Evolutionary conservation across 2,888 invertebrate genomes (phyloP).

Genomic region (Ophraella communa): DNA sequence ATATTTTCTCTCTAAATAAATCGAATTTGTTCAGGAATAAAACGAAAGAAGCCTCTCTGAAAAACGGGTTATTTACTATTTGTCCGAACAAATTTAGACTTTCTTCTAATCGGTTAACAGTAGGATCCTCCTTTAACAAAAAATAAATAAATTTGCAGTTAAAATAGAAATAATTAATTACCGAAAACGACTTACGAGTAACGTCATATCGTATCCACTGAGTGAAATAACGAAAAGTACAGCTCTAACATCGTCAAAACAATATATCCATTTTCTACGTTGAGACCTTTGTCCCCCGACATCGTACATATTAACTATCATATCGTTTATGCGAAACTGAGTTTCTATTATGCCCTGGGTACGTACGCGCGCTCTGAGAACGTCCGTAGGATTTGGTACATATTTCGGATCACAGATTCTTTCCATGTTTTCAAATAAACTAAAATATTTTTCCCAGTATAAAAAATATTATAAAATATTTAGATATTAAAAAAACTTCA

Average conservation of each 20-base stretch:
- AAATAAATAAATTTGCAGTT: too few species aligned
- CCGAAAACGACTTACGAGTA: constrained; percentile 57
- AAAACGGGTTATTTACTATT: constrained; percentile 71
- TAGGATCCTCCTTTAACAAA: constrained; percentile 64
- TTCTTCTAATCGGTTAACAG: constrained; percentile 69
- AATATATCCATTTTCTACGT: constrained; percentile 71
- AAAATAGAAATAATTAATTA: too few species aligned
- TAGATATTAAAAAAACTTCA: not conserved
- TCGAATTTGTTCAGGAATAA: constrained; percentile 72
- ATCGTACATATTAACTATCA: constrained; percentile 69
- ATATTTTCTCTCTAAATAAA: constrained; percentile 69
- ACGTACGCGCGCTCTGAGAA: constrained; percentile 67
- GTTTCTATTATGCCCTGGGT: constrained; percentile 74
- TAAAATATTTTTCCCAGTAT: constrained; percentile 49
- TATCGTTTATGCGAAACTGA: constrained; percentile 68
- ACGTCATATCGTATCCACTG: constrained; percentile 72
- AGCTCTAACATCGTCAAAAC: constrained; percentile 70
- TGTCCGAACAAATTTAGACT: constrained; percentile 69
- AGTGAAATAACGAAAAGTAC: constrained; percentile 70
- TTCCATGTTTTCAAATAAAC: constrained; percentile 73
- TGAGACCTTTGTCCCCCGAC: constrained; percentile 72
- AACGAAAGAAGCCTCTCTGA: constrained; percentile 68
- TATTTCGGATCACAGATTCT: constrained; percentile 69
- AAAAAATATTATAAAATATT: not conserved
- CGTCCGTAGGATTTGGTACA: constrained; percentile 69